These are phyloP conservation scores for Eupithecia exiguata DNA, from an alignment of 2,888 invertebrate species.

Conservation along the genomic window DNA sequence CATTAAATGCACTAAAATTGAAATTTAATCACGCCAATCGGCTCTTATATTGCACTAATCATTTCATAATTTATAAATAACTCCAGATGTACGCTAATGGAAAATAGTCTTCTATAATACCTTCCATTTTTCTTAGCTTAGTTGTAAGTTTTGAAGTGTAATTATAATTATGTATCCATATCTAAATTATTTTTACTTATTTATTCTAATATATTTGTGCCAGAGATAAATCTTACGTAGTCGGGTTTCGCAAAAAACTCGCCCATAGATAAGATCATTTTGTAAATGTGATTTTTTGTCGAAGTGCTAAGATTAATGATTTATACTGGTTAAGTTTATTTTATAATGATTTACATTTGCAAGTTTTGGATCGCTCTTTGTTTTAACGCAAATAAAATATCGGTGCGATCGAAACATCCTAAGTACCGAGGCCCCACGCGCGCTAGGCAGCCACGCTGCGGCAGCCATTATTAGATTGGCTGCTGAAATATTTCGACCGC, in stretches of 20 bases:
- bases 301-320: background rate
- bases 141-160: background rate
- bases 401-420: background rate
- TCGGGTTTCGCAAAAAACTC: background rate
- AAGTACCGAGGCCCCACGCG: background rate
- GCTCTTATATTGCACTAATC: background rate
- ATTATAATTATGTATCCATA: background rate
- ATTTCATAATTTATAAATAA: background rate
- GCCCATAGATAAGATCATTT: too few relatives aligned
- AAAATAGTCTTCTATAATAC: conserved; percentile 16
- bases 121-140: conserved; percentile 24
- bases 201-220: background rate
- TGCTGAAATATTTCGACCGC: too few relatives aligned
- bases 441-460: too few relatives aligned
- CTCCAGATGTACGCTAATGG: background rate
- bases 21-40: conserved; percentile 5
- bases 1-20: background rate
- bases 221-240: background rate
- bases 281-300: background rate
- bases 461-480: too few relatives aligned
- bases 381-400: background rate
- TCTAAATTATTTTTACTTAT: background rate
- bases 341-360: background rate
- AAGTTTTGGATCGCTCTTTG: background rate
- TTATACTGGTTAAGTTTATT: background rate